phyloP scores from a whole-genome alignment of 2,888 invertebrate species.

The Eumacrocentrus americanus region DNA sequence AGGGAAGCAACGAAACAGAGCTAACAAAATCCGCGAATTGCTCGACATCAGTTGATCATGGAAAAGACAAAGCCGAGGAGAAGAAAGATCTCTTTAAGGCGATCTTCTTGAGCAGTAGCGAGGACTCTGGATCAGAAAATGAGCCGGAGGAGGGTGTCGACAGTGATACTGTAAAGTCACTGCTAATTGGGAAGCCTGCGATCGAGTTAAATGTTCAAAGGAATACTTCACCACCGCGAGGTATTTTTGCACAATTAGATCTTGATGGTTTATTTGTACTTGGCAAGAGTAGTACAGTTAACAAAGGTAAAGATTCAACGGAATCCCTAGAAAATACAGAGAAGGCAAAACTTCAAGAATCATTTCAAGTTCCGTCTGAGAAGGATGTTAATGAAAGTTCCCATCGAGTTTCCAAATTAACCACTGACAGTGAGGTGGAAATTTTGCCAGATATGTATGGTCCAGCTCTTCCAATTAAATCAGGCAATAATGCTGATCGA shows the following conservation, averaged over 20 bases:
- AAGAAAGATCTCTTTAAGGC: constrained; percentile 85
- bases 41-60: neutral
- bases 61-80: constrained; percentile 59
- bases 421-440: constrained; percentile 16
- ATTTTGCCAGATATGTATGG: constrained; percentile 63
- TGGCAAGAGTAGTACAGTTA: neutral
- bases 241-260: constrained; percentile 73
- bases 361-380: neutral
- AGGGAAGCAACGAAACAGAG: constrained; percentile 11
- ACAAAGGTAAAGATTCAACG: neutral
- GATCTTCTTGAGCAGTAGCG: constrained; percentile 84
- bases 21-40: neutral
- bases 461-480: constrained; percentile 66
- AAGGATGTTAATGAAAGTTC: neutral
- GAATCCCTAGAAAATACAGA: neutral
- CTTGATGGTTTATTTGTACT: constrained; percentile 66
- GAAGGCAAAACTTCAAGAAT: neutral
- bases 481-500: constrained; percentile 33
- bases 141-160: constrained; percentile 52
- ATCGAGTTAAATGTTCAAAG: constrained; percentile 67
- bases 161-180: constrained; percentile 46
- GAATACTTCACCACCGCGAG: constrained; percentile 74
- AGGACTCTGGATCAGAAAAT: constrained; percentile 66
- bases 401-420: neutral
- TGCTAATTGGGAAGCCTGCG: constrained; percentile 54